Evolutionary conservation across 2,888 invertebrate species (phyloP).

Genomic region (Ichneumon xanthorius): DNA sequence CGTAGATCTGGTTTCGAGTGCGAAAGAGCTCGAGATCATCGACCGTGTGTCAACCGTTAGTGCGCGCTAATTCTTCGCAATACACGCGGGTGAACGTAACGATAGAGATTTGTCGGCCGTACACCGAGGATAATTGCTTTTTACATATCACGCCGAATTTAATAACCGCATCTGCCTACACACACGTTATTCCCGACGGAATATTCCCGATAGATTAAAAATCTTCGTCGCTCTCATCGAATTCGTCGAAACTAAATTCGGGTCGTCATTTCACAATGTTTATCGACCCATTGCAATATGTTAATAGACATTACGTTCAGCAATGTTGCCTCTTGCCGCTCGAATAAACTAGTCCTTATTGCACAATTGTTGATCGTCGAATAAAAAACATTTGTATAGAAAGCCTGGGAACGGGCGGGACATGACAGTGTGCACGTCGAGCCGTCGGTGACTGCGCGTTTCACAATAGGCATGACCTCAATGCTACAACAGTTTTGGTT

Average conservation of each 20-base stretch:
- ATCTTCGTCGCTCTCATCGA: slow-evolving; percentile 22
- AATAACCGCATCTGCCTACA: slow-evolving; percentile 20
- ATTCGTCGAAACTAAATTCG: not conserved
- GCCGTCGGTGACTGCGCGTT: slow-evolving; percentile 8
- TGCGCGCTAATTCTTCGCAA: slow-evolving; percentile 15
- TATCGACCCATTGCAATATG: not conserved
- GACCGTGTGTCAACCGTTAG: not conserved
- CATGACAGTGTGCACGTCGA: slow-evolving; percentile 35
- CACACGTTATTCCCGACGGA: not conserved
- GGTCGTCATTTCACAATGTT: not conserved
- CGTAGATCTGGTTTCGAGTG: not conserved
- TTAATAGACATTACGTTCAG: not conserved
- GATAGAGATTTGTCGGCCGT: not conserved
- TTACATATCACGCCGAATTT: slow-evolving; percentile 35
- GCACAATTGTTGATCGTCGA: not conserved
- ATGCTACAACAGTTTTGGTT: slow-evolving; percentile 76
- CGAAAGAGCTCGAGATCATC: not conserved
- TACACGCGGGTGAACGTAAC: not conserved
- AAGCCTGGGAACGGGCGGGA: slow-evolving; percentile 57
- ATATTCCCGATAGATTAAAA: slow-evolving; percentile 46
- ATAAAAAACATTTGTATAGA: not conserved
- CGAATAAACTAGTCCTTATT: not conserved
- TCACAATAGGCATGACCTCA: slow-evolving; percentile 72
- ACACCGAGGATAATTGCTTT: slow-evolving; percentile 42
- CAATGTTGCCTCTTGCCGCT: not conserved